phyloP scores from a whole-genome alignment of 2,797 vertebrate genomes.

The Novumbra hubbsi region DNA sequence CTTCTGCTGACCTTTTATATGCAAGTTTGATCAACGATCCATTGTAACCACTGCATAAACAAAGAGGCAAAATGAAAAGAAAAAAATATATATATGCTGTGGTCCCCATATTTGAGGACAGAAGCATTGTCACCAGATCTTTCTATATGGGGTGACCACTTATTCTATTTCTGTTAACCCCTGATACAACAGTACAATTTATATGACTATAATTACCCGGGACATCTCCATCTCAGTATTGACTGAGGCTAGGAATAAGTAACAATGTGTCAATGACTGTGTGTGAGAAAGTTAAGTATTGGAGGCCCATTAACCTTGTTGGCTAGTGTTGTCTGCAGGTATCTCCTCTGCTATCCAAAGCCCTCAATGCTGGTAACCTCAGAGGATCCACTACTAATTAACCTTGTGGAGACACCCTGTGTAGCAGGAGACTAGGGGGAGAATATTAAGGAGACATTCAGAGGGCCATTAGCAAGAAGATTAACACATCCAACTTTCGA shows the following conservation, averaged over 20 bases:
- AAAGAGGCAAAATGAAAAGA: too few species aligned
- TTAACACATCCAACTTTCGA: constrained; percentile 79
- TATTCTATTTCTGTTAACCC: too few species aligned
- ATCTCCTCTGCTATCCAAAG: constrained; percentile 72
- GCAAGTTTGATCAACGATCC: too few species aligned
- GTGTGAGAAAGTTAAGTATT: constrained; percentile 52
- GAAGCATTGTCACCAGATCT: too few species aligned
- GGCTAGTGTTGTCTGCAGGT: constrained; percentile 57
- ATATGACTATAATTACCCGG: neutral
- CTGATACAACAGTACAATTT: constrained; percentile 1
- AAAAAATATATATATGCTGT: too few species aligned
- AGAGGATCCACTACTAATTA: constrained; percentile 78
- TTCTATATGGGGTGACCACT: too few species aligned
- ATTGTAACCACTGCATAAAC: too few species aligned
- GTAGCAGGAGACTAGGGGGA: constrained; percentile 62
- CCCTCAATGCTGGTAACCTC: constrained; percentile 69
- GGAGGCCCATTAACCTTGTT: constrained; percentile 78
- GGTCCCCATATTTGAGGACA: too few species aligned
- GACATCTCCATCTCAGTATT: neutral
- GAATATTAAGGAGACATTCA: constrained; percentile 77
- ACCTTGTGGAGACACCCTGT: constrained; percentile 77
- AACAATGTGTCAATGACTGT: constrained; percentile 1
- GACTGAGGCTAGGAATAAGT: neutral
- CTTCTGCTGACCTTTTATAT: too few species aligned
- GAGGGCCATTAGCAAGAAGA: constrained; percentile 72